Conservation (phyloP, 1,140 invertebrate genomes). For the Calliphora vicina region DNA sequence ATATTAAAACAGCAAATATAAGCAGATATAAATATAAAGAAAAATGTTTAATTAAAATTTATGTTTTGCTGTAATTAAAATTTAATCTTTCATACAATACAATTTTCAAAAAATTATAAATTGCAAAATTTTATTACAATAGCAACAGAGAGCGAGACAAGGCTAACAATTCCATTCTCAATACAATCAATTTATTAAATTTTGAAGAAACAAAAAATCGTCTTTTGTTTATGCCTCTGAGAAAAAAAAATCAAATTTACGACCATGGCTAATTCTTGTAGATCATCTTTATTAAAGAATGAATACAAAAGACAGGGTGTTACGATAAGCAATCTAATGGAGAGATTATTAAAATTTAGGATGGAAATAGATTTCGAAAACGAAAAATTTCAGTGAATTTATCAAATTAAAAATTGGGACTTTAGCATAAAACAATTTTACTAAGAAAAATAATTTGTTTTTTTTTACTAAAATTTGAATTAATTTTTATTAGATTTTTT, state of each 20-base stretch:
- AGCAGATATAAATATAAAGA: not conserved
- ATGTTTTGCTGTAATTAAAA: not conserved
- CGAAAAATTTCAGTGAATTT: too few relatives aligned
- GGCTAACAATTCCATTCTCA: not conserved
- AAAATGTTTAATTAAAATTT: not conserved
- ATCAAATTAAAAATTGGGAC: too few relatives aligned
- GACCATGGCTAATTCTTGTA: not conserved
- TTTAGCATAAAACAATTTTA: too few relatives aligned
- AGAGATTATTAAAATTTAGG: not conserved
- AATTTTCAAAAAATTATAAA: not conserved
- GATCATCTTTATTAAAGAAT: not conserved
- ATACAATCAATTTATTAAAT: not conserved
- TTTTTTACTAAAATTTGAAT: too few relatives aligned
- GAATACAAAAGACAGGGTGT: not conserved
- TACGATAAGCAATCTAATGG: not conserved
- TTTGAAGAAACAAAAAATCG: not conserved
- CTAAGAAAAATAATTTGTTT: too few relatives aligned
- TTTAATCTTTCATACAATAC: not conserved
- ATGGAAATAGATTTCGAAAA: too few relatives aligned
- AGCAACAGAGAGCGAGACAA: not conserved
- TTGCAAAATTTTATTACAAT: not conserved
- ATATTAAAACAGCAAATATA: not conserved
- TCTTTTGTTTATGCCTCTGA: not conserved
- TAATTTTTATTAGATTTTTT: too few relatives aligned
- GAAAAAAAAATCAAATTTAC: not conserved